Conservation (phyloP, 2,113 vertebrate species). For the Psammodynastes pulverulentus region DNA sequence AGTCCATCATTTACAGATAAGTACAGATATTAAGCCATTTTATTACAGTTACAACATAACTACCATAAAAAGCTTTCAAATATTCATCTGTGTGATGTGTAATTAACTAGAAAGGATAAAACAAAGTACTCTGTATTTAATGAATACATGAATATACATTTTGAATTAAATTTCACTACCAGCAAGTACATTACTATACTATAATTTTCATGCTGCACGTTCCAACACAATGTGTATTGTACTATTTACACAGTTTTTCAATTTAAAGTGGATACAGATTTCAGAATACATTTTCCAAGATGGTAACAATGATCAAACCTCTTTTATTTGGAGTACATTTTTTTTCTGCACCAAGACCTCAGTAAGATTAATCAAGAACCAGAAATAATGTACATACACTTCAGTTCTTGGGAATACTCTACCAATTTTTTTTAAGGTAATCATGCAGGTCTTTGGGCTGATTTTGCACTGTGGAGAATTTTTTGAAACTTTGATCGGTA, state of each 20-base stretch:
- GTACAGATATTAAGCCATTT: neutral
- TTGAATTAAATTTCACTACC: constrained; percentile 18
- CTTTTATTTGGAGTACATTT: neutral
- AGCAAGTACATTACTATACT: neutral
- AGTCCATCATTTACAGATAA: neutral
- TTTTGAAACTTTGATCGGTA: neutral
- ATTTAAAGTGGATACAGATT: neutral
- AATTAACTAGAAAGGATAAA: constrained; percentile 4
- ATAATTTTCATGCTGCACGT: neutral
- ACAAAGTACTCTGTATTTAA: neutral
- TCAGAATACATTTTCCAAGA: constrained; percentile 25
- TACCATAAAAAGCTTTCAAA: neutral
- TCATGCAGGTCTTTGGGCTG: neutral
- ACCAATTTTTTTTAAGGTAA: neutral
- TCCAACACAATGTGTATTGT: neutral
- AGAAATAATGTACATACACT: neutral
- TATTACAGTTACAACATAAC: neutral
- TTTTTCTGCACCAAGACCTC: neutral
- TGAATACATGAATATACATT: constrained; percentile 31
- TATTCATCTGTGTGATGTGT: constrained; percentile 25
- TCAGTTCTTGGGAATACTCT: neutral
- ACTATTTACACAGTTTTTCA: rapidly evolving
- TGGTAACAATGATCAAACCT: neutral
- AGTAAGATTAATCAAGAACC: neutral
- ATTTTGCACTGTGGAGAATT: neutral